Percentiles rank a stretch among this genome's conserved stretches.
phyloP scores from a whole-genome alignment of 2,888 invertebrate species.

The Drosophila macrospina region DNA sequence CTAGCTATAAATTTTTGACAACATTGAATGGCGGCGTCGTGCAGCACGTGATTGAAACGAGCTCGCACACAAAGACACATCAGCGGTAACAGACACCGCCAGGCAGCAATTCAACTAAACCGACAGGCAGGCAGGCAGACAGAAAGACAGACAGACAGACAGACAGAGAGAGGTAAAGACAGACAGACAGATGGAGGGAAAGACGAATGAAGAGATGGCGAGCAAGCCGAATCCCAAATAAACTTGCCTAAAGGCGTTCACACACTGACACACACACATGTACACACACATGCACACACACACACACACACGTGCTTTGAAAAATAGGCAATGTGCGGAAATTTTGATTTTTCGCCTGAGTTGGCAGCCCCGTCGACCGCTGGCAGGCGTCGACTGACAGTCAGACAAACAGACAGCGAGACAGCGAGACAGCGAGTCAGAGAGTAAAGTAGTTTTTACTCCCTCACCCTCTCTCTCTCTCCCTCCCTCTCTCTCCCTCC shows the following conservation, averaged over 20 bases:
- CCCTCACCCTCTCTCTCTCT: neutral
- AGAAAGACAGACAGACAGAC: conserved; percentile 31
- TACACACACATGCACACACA: too few species aligned
- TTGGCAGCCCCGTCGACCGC: conserved; percentile 57
- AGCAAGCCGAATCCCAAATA: conserved; percentile 29
- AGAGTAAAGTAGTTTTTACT: conserved; percentile 62
- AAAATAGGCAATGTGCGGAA: conserved; percentile 78
- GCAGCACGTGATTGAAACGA: conserved; percentile 71
- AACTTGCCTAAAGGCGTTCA: conserved; percentile 37
- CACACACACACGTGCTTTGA: conserved; percentile 42
- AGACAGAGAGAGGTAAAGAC: too few species aligned
- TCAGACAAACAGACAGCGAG: neutral
- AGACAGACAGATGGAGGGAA: conserved; percentile 32
- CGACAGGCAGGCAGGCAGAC: conserved; percentile 35
- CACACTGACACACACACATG: conserved; percentile 15
- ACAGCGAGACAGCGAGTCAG: conserved; percentile 28
- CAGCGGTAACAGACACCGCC: conserved; percentile 60
- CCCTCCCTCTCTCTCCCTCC: neutral
- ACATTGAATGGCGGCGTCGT: conserved; percentile 58
- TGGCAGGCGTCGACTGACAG: conserved; percentile 31
- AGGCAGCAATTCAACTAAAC: conserved; percentile 54
- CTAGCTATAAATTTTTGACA: conserved; percentile 73
- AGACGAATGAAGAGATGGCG: conserved; percentile 28
- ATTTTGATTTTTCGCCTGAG: conserved; percentile 80
- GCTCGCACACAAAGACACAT: conserved; percentile 30